Evolutionary conservation across 2,113 vertebrate genomes (phyloP), one percentile per base, ranked within the genome.

Genomic region (Oryzias melastigma): DNA sequence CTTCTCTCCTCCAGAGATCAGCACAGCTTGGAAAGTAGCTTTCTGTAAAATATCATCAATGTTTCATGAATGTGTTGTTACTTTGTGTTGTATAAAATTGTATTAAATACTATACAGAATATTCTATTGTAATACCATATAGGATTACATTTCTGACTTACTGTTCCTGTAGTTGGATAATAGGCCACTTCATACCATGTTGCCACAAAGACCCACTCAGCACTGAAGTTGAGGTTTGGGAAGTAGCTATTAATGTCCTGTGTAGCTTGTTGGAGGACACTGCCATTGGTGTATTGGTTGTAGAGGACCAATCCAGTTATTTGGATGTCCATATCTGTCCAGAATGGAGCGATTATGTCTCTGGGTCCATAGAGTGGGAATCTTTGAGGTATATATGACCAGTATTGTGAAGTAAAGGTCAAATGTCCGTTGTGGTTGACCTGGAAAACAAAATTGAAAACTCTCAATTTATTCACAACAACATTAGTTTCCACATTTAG

Each of bases 141-240:
- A 22, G 27, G 6, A 27, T 27, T 27, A 29, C 5, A 7, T 7
- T 29, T 29, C 12, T 47, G 25, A 27, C 25, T 27, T 27, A 85
- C 51, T 29, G 65, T 71, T 40, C 8, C 29, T 0, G 73, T 27
- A 3, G 3, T 60, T 22, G 73, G 16, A 0, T 3, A 91, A 65
- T 89, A 93, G 8, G 84, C 77, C 15, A 91, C 85, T 0, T 54
- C 10, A 55, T 90, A 70, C 91, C 93, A 94, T 13, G 89, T 91
- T 20, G 83, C 92, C 56, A 91, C 62, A 1, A 93, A 89, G n/a
- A 87, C 78, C 79, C 78, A 87, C 0, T 1, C 41, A 5, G 88
- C 85, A 0, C 4, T 47, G 22, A 88, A 92, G 7, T 42, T 13
- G 0, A 58, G 1, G 0, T 0, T 0, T 4, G 84, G 84, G 24